Evolutionary conservation across 2,888 invertebrate genomes (phyloP), one percentile per base, ranked within the genome.

Genomic region (Apoda limacodes): DNA sequence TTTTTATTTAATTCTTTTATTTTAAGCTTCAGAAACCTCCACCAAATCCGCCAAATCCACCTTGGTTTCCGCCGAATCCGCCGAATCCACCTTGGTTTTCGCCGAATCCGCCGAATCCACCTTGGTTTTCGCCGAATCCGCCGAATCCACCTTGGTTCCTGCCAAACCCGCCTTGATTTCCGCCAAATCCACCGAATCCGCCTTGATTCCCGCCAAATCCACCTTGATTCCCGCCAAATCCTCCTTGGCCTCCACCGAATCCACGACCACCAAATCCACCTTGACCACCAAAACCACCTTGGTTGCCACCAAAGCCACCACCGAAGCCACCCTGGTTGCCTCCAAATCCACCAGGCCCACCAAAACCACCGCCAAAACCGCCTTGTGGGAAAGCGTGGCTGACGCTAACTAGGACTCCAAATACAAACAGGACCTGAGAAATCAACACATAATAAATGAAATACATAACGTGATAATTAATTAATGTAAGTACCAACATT

Each of bases 231-330:
- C 35, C 26, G 2, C 38, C 40, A 25, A 27, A 31, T 13, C 48
- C 39, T 0, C 45, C 38, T n/a, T 39, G 42, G 2, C 32, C 21
- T 1, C 32, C 13, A 4, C 25, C 32, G 4, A 24, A 12, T 2
- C 20, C 34, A 15, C 23, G 31, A 2, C 37, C 27, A 28, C 33
- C 35, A 2, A 17, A 30, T 5, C 39, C 34, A 25, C 30, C 15
- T 11, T 37, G 32, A 6, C 47, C 37, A 1, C 50, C 48, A n/a
- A 32, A 44, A 2, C 53, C 55, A 2, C 48, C 42, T 22, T 42
- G 42, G 13, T 31, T 13, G 1, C 48, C 41, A 1, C 55, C 47
- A 11, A 34, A 40, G 2, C 49, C 48, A 4, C 48, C 26, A 11
- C 42, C 42, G 13, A 29, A 39, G 17, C 37, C 32, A 11, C 43